Base-by-base conservation (phyloP, 2,888 invertebrate species). In the Penaeus monodon region DNA sequence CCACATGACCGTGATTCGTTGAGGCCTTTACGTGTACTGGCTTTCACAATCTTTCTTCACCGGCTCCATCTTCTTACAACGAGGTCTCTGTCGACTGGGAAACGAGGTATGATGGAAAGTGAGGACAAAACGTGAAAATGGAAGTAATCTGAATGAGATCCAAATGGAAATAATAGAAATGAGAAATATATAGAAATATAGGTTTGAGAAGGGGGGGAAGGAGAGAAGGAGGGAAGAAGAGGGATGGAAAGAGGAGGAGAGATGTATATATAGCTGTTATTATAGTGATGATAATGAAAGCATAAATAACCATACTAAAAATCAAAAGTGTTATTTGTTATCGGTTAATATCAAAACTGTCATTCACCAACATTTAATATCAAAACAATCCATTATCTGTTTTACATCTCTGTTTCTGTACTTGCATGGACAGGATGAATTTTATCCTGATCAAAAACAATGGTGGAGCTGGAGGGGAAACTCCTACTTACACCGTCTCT, bases 1-100 rank as follows among this genome's bases (percentile, higher is more conserved):
- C 99, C 99, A 99, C 92, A 99, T 94, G 92, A 95, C 89, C 99
- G 95, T 90, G 98, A 98, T 94, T 99, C 99, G 93, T 95, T 95
- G 91, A 95, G 94, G 94, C 94, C 93, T 99, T 99, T 91, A 96
- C 95, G 87, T 94, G 94, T 91, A 98, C 95, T 63, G 97, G 96
- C n/a, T 92, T 96, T 95, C 89, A 99, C 98, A 92, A 95, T 95
- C 93, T 99, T n/a, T 99, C 93, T 96, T 96, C 83, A 96, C 95
- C 91, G 97, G 95, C 91, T 95, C 95, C 93, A 98, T 95, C 91
- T 94, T 94, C 92, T 95, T 98, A 92, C 97, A 91, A 98, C 96
- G 92, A 99, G 85, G 95, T 94, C 93, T 98, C 97, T 65, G 95
- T 94, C 92, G 95, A 95, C 96, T 97, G 93, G 91, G 92, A 27